Conservation (phyloP, 2,888 invertebrate species). For the Drosophila tanythrix region DNA sequence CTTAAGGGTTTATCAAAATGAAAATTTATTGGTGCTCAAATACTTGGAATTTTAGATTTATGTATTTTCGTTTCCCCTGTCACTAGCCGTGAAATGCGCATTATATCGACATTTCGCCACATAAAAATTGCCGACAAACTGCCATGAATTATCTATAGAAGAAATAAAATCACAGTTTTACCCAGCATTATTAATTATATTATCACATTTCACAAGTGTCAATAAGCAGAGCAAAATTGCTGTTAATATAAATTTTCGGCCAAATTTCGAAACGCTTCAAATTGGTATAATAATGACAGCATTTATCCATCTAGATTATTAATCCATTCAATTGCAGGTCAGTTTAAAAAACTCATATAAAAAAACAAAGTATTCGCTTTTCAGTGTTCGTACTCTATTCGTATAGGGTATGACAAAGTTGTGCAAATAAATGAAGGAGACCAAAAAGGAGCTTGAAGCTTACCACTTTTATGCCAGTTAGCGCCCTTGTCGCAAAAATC, state of each 20-base stretch:
- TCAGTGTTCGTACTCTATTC: neutral
- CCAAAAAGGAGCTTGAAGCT: neutral
- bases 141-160: neutral
- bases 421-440: neutral
- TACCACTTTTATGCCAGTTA: neutral
- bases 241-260: conserved; percentile 47
- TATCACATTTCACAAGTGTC: conserved; percentile 15
- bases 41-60: conserved; percentile 75
- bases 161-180: conserved; percentile 21
- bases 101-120: conserved; percentile 31
- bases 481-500: neutral
- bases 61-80: conserved; percentile 45
- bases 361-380: neutral
- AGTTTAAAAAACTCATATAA: conserved; percentile 9
- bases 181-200: conserved; percentile 21
- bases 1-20: conserved; percentile 78
- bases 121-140: conserved; percentile 20
- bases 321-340: conserved; percentile 28
- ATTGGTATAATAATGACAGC: conserved; percentile 23
- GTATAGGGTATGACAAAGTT: neutral
- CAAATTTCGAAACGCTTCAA: conserved; percentile 15
- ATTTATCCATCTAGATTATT: conserved; percentile 36
- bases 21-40: conserved; percentile 74
- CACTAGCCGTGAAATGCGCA: conserved; percentile 12
- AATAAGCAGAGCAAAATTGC: conserved; percentile 32